These are phyloP conservation scores for Nipponia nippon DNA, from an alignment of 2,113 vertebrate genomes.

Conservation along the genomic window DNA sequence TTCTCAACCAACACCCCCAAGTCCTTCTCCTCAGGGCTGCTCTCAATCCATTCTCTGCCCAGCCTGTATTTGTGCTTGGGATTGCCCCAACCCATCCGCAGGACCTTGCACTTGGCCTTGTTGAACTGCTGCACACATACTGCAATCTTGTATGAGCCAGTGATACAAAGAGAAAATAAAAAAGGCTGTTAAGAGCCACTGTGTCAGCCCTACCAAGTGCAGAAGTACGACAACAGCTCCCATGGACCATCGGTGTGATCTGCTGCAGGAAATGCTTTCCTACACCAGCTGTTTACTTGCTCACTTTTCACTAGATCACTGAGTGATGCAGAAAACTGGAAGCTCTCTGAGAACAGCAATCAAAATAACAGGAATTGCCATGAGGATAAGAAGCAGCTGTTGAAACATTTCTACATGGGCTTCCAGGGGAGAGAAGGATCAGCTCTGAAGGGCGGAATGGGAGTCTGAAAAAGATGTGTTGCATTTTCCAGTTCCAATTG, in stretches of 20 bases:
- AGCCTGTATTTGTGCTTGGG: neutral
- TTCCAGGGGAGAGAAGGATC: neutral
- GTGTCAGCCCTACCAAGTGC: neutral
- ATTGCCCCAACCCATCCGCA: neutral
- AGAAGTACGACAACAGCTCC: too few species aligned
- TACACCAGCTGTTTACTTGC: neutral
- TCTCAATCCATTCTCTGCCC: neutral
- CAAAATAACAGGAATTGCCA: neutral
- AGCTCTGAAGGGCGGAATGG: neutral
- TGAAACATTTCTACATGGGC: neutral
- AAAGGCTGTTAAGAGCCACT: neutral
- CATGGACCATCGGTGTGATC: rapidly evolving
- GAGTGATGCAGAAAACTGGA: neutral
- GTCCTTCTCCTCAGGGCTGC: neutral
- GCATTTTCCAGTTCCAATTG: neutral
- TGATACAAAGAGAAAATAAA: too few species aligned
- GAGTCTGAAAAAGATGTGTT: neutral
- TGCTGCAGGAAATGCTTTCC: neutral
- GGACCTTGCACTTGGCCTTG: neutral
- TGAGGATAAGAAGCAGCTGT: neutral
- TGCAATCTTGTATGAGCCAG: neutral
- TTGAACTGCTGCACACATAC: neutral
- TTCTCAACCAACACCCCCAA: neutral
- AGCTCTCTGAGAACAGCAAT: neutral
- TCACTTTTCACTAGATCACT: neutral